Evolutionary conservation across 2,888 invertebrate species (phyloP).

Genomic region (Germaria angustata): DNA sequence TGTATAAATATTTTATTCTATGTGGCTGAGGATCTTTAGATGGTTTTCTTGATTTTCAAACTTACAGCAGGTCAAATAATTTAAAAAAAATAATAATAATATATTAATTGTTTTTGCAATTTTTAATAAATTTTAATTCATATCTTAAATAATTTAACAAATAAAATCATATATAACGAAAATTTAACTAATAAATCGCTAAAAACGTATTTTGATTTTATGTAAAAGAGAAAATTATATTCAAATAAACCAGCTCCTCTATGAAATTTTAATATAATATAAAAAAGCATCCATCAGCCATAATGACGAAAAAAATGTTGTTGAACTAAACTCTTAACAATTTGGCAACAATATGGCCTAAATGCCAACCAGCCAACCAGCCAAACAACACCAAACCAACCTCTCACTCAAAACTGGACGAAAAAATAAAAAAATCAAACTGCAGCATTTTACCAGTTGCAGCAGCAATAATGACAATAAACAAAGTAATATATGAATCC

Average conservation of each 20-base stretch:
- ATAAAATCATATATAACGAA: too few relatives aligned
- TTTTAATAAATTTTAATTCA: too few relatives aligned
- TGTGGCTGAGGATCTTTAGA: too few relatives aligned
- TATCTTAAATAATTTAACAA: too few relatives aligned
- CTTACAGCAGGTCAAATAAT: too few relatives aligned
- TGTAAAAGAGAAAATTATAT: slow-evolving; percentile 10
- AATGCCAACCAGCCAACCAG: slow-evolving; percentile 58
- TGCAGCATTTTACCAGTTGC: slow-evolving; percentile 44
- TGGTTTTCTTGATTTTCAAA: too few relatives aligned
- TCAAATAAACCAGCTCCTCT: not conserved
- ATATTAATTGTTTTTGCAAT: too few relatives aligned
- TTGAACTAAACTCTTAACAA: slow-evolving; percentile 45
- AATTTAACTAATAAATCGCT: slow-evolving; percentile 11
- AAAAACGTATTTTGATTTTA: not conserved
- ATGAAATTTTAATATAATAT: slow-evolving; percentile 13
- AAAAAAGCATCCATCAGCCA: slow-evolving; percentile 2
- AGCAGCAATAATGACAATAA: slow-evolving; percentile 39
- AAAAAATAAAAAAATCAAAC: slow-evolving; percentile 24
- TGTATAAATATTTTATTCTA: too few relatives aligned
- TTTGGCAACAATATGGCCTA: slow-evolving; percentile 59
- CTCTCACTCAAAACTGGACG: slow-evolving; percentile 33
- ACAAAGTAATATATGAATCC: slow-evolving; percentile 21
- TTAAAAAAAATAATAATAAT: too few relatives aligned
- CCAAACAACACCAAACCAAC: slow-evolving; percentile 30
- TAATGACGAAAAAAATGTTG: not conserved